These are phyloP conservation scores for Oncorhynchus mykiss DNA, from an alignment of 2,113 vertebrate genomes.

Conservation along the genomic window DNA sequence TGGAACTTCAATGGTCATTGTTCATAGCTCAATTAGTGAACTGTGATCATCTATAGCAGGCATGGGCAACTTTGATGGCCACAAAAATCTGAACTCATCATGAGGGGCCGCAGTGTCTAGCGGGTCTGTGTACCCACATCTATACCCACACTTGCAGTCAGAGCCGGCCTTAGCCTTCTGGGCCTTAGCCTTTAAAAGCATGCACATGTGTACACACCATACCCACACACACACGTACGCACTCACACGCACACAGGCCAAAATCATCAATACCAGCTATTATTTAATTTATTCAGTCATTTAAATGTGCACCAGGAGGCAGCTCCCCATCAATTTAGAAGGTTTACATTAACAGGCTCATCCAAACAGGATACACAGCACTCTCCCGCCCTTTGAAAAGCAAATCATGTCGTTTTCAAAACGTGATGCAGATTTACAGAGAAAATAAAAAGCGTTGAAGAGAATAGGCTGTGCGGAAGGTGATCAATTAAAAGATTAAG, in stretches of 20 bases:
- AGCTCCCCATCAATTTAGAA: constrained; percentile 29
- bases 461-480: constrained; percentile 78
- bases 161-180: too few species aligned
- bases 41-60: too few species aligned
- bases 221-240: constrained; percentile 8
- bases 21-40: too few species aligned
- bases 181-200: too few species aligned
- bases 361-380: constrained; percentile 33
- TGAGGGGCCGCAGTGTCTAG: too few species aligned
- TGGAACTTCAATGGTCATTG: too few species aligned
- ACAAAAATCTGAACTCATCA: too few species aligned
- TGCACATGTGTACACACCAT: background rate
- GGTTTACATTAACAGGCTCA: constrained; percentile 32
- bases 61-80: too few species aligned
- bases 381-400: constrained; percentile 58
- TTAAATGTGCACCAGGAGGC: constrained; percentile 25
- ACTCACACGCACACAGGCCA: background rate
- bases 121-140: too few species aligned
- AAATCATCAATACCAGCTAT: background rate
- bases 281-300: constrained; percentile 16
- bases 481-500: constrained; percentile 99
- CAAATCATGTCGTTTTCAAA: constrained; percentile 66
- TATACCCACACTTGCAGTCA: too few species aligned
- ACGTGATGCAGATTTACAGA: constrained; percentile 70
- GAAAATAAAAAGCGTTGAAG: constrained; percentile 27